These are phyloP conservation scores for Diachasma alloeum DNA, from an alignment of 1,140 invertebrate genomes.

Conservation along the genomic window DNA sequence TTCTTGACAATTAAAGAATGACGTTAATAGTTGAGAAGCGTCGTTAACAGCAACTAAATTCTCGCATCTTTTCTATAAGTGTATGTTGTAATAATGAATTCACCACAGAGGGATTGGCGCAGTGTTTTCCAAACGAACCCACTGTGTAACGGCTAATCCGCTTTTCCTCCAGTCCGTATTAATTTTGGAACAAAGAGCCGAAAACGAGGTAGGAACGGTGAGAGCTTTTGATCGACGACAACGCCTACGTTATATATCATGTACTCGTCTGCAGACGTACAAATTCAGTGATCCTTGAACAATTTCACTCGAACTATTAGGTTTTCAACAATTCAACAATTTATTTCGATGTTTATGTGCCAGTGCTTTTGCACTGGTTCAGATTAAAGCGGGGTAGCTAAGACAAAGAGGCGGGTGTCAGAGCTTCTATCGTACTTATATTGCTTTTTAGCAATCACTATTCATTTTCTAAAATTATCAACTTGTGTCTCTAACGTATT, in stretches of 20 bases:
- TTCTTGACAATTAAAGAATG: too few relatives aligned
- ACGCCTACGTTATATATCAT: neutral
- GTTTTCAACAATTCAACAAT: neutral
- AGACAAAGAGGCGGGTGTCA: too few relatives aligned
- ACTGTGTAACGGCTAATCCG: conserved; percentile 34
- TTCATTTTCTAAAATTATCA: too few relatives aligned
- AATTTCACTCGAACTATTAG: neutral
- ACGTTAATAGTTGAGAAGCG: too few relatives aligned
- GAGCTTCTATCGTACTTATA: too few relatives aligned
- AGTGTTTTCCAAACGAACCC: conserved; percentile 32
- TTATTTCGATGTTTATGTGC: neutral
- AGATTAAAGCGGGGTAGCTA: too few relatives aligned
- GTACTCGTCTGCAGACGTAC: neutral
- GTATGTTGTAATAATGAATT: neutral
- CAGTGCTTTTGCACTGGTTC: neutral
- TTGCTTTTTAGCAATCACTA: too few relatives aligned
- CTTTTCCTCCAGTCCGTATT: conserved; percentile 36
- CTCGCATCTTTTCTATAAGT: too few relatives aligned
- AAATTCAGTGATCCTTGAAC: neutral
- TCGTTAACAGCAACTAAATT: too few relatives aligned
- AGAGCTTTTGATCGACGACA: conserved; percentile 2
- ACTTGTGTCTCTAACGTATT: too few relatives aligned
- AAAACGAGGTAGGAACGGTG: conserved; percentile 7
- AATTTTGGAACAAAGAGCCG: conserved; percentile 35
- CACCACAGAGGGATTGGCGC: too few relatives aligned